A percentile compares a stretch with the other conserved stretches of the same genome.
Conservation (phyloP, 2,113 vertebrate genomes). For the Natator depressus region DNA sequence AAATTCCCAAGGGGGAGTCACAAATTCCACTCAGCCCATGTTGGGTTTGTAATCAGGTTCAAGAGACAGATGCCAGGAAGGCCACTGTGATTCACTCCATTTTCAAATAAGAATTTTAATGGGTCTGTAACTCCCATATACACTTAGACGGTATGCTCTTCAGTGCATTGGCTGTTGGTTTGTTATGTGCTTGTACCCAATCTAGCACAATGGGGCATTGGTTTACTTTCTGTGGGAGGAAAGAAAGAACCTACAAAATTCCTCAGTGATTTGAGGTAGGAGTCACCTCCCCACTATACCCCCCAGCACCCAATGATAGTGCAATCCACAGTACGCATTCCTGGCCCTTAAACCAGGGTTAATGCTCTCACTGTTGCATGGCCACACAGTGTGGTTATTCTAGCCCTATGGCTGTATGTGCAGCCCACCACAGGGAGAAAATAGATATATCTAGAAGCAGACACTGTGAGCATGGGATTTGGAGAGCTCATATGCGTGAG, state of each 20-base stretch:
- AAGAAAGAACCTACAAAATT: not conserved
- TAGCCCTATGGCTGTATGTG: not conserved
- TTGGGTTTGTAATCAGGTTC: not conserved
- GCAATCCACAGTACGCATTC: not conserved
- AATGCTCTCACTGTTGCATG: accelerated
- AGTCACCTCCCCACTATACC: not conserved
- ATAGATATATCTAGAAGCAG: not conserved
- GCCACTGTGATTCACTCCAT: not conserved
- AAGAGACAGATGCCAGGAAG: not conserved
- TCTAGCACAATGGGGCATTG: not conserved
- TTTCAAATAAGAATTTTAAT: not conserved
- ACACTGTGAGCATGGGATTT: not conserved
- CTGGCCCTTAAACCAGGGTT: not conserved
- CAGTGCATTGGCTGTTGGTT: not conserved
- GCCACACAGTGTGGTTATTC: not conserved
- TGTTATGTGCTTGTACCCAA: not conserved
- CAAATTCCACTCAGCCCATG: not conserved
- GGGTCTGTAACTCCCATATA: not conserved
- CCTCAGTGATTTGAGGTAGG: not conserved
- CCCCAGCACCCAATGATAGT: not conserved
- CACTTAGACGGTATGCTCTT: not conserved
- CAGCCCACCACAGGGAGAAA: not conserved
- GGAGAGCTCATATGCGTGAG: not conserved
- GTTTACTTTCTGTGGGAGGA: not conserved
- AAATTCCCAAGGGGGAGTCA: not conserved